These are phyloP conservation scores for Aptenodytes patagonicus DNA, from an alignment of 2,113 vertebrate genomes.

Conservation along the genomic window DNA sequence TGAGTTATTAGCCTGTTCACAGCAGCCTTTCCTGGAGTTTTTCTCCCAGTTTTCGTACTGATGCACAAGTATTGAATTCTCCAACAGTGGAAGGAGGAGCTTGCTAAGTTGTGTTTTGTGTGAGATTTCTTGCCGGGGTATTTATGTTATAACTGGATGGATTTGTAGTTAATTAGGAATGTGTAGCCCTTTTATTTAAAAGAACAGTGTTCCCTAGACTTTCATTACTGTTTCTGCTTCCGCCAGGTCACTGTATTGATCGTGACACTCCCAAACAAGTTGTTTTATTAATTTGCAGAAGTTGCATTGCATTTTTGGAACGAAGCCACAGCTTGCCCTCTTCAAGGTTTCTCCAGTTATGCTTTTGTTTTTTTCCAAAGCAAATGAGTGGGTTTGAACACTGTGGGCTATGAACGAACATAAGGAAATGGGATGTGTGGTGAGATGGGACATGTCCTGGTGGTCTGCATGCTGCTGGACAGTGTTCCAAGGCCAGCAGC, in stretches of 20 bases:
- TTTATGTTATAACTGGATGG: not conserved
- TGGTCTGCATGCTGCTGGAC: not conserved
- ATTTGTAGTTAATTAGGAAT: not conserved
- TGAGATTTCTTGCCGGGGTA: not conserved
- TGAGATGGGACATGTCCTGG: not conserved
- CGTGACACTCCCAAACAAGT: not conserved
- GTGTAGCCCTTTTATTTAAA: not conserved
- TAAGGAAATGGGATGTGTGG: not conserved
- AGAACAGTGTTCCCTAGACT: not conserved
- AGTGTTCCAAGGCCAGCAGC: not conserved
- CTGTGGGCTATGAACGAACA: not conserved
- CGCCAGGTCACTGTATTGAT: not conserved
- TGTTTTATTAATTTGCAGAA: not conserved
- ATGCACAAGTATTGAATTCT: not conserved
- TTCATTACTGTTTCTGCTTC: not conserved
- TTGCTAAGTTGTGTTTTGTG: not conserved
- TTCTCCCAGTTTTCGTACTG: not conserved
- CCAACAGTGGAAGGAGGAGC: not conserved
- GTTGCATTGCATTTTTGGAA: not conserved
- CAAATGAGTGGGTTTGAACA: not conserved
- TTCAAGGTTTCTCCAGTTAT: not conserved
- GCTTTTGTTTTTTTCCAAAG: not conserved
- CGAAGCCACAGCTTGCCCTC: not conserved
- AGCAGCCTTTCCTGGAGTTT: not conserved
- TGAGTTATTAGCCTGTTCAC: not conserved